A percentile compares a stretch with the other conserved stretches of the same genome.
phyloP scores from a whole-genome alignment of 2,113 vertebrate genomes.

The Vicugna pacos region DNA sequence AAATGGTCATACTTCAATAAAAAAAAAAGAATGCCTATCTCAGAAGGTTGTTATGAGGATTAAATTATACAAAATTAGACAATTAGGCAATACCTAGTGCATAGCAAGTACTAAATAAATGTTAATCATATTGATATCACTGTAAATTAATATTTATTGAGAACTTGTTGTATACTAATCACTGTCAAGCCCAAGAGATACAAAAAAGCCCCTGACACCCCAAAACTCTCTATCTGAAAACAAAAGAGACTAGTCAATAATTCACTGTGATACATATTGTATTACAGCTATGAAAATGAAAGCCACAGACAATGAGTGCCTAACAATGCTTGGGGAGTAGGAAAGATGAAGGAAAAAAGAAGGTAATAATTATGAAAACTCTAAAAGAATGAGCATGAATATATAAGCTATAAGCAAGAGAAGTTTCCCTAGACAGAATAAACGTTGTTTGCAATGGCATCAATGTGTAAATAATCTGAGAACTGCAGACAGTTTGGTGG shows the following conservation, averaged over 20 bases:
- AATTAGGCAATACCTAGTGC: neutral
- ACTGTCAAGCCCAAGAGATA: neutral
- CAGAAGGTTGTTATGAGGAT: neutral
- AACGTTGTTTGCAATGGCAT: neutral
- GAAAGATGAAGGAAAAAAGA: neutral
- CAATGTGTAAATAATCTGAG: neutral
- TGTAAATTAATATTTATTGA: neutral
- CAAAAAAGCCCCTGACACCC: neutral
- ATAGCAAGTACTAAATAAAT: neutral
- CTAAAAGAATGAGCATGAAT: neutral
- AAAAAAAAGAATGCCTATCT: neutral
- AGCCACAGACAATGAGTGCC: neutral
- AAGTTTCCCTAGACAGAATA: neutral
- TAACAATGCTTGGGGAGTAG: neutral
- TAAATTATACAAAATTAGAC: neutral
- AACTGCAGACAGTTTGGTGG: neutral
- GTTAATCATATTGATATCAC: neutral
- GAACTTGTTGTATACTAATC: neutral
- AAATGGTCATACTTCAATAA: too few species aligned
- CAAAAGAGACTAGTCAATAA: neutral
- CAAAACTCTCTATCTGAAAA: neutral
- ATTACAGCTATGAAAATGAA: neutral
- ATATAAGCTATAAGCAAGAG: neutral
- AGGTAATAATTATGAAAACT: neutral
- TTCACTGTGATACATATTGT: neutral